These are phyloP conservation scores for Diarsia rubi DNA, from an alignment of 2,888 invertebrate species.

Conservation along the genomic window DNA sequence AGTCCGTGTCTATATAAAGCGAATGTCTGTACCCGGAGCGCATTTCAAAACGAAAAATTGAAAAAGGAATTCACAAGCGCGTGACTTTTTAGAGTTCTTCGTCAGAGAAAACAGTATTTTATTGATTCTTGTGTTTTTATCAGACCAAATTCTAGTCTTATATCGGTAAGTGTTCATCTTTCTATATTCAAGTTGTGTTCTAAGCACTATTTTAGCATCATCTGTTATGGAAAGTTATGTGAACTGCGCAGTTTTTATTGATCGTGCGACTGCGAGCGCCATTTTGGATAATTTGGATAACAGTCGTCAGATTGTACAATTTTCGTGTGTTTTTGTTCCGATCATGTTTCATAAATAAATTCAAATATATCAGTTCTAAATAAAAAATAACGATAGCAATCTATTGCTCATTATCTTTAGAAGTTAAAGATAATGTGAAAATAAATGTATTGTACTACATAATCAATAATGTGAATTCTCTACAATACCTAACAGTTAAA, in stretches of 20 bases:
- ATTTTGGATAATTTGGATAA: conserved; percentile 55
- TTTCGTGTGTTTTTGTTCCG: conserved; percentile 8
- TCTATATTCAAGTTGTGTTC: neutral
- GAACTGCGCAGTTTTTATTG: conserved; percentile 63
- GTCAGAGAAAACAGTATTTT: conserved; percentile 67
- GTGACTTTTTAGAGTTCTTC: conserved; percentile 72
- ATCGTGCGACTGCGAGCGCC: conserved; percentile 47
- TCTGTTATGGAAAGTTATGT: conserved; percentile 8
- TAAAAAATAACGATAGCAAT: conserved; percentile 8
- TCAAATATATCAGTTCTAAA: conserved; percentile 7
- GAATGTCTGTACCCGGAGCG: conserved; percentile 61
- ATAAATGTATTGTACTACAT: too few relatives aligned
- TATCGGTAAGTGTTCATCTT: conserved; percentile 70
- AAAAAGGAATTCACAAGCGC: conserved; percentile 69
- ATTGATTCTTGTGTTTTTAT: conserved; percentile 65
- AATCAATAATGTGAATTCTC: neutral
- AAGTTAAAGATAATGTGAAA: conserved; percentile 51
- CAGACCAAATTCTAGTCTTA: conserved; percentile 74
- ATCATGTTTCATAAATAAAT: conserved; percentile 22
- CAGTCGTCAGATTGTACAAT: conserved; percentile 34
- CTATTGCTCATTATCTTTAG: conserved; percentile 45
- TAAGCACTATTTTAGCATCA: neutral
- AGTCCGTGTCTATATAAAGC: conserved; percentile 72
- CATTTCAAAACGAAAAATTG: conserved; percentile 74
- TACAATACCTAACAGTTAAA: neutral